Evolutionary conservation across 2,113 vertebrate species (phyloP).

Genomic region (Nesogale talazaci): DNA sequence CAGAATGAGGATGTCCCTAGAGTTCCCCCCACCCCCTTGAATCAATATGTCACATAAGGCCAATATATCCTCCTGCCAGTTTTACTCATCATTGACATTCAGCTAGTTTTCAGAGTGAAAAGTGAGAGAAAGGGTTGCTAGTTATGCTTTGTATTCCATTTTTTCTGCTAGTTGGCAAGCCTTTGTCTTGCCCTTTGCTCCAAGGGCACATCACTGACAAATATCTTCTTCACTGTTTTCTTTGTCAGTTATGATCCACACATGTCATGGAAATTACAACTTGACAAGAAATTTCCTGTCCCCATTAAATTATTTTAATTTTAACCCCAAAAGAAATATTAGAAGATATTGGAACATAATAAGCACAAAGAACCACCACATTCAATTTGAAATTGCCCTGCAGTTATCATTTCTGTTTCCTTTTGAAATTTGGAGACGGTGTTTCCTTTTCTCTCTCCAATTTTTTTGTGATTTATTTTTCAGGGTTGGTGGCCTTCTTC

Average conservation of each 20-base stretch:
- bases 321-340: not conserved
- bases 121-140: not conserved
- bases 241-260: not conserved
- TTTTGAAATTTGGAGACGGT: not conserved
- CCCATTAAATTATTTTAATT: not conserved
- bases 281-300: not conserved
- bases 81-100: not conserved
- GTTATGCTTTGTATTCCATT: not conserved
- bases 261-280: not conserved
- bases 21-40: not conserved
- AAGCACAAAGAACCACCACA: not conserved
- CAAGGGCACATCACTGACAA: not conserved
- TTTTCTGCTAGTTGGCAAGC: not conserved
- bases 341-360: not conserved
- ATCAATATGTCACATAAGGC: not conserved
- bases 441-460: not conserved
- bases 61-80: not conserved
- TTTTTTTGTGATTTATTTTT: conserved; percentile 1
- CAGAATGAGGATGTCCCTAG: not conserved
- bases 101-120: not conserved
- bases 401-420: conserved; percentile 23
- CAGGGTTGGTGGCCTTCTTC: not conserved
- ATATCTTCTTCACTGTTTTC: not conserved
- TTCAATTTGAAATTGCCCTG: conserved; percentile 11
- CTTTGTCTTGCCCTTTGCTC: not conserved